Percentiles rank a stretch among this genome's conserved stretches.
phyloP scores from a whole-genome alignment of 2,888 invertebrate genomes.

The Nymphalis urticae region DNA sequence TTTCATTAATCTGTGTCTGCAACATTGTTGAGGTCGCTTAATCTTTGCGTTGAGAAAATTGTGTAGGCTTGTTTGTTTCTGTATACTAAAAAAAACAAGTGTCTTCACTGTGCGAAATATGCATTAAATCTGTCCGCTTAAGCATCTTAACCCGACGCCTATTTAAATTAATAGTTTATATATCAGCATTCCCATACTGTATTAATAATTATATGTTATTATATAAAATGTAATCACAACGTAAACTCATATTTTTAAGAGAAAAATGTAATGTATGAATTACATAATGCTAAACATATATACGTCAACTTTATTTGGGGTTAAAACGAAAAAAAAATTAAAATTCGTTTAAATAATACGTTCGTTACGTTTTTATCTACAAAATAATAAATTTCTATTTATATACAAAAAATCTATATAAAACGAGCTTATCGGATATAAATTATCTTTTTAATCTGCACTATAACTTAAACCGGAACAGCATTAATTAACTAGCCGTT shows the following conservation, averaged over 20 bases:
- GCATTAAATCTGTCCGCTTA: too few species aligned
- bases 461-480: conserved; percentile 7
- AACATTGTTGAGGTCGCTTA: conserved; percentile 8
- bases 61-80: background rate
- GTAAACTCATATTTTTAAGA: too few species aligned
- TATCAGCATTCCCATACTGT: too few species aligned
- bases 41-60: conserved; percentile 5
- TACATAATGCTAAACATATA: too few species aligned
- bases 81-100: background rate
- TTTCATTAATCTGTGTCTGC: conserved; percentile 15
- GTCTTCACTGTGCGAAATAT: background rate
- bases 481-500: conserved; percentile 7
- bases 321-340: background rate
- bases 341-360: background rate
- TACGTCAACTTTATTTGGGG: too few species aligned
- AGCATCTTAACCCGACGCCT: too few species aligned
- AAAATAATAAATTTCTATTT: background rate
- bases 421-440: background rate
- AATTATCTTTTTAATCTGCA: background rate
- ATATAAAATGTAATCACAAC: too few species aligned
- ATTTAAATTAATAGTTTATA: too few species aligned
- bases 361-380: background rate
- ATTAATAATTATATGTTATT: too few species aligned
- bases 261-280: too few species aligned
- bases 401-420: background rate